Conservation (phyloP, 1,140 invertebrate genomes). For the Luehdorfia chinensis region DNA sequence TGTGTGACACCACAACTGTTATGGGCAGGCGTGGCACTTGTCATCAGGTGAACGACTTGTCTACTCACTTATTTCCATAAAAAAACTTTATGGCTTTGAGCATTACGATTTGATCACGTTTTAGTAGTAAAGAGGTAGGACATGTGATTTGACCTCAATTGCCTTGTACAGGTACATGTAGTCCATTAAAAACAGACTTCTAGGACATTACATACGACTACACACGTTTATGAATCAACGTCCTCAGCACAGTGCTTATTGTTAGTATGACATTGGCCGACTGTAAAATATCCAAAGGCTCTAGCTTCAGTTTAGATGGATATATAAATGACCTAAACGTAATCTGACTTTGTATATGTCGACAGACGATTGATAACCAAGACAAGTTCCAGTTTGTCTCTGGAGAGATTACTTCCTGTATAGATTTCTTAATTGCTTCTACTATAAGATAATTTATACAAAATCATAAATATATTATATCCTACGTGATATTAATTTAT, state of each 20-base stretch:
- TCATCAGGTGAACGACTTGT: no score
- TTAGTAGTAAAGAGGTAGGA: conserved; percentile 6
- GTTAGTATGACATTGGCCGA: conserved; percentile 48
- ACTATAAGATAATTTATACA: no score
- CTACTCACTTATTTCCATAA: no score
- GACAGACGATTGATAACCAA: conserved; percentile 1
- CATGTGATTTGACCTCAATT: conserved; percentile 8
- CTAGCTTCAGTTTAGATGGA: conserved; percentile 29
- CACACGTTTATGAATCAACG: conserved; percentile 31
- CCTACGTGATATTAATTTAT: no score
- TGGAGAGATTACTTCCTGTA: not conserved
- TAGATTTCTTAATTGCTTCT: no score
- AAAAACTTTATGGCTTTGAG: conserved; percentile 6
- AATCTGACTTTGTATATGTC: conserved; percentile 8
- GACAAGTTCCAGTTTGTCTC: not conserved
- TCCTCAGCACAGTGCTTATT: conserved; percentile 34
- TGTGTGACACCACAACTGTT: no score
- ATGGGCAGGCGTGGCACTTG: no score
- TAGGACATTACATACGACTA: conserved; percentile 27
- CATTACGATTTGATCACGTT: conserved; percentile 17
- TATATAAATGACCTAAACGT: conserved; percentile 26
- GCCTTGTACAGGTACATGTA: conserved; percentile 12
- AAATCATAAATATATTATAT: no score
- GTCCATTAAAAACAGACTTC: conserved; percentile 15
- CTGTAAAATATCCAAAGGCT: conserved; percentile 44